Evolutionary conservation across 2,113 vertebrate genomes (phyloP).

Genomic region (Mus musculus): DNA sequence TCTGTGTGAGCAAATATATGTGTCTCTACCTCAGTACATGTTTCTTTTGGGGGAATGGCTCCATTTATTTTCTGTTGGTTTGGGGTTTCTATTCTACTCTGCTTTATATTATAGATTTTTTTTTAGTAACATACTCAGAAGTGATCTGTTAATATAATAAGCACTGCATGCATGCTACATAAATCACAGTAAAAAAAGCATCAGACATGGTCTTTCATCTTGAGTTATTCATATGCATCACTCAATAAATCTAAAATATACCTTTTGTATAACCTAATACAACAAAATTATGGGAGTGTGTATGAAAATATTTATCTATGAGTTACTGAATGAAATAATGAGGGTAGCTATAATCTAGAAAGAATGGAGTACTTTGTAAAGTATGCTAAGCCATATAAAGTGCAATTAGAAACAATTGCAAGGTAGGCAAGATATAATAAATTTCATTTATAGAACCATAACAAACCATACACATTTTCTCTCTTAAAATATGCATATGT

Average conservation of each 20-base stretch:
- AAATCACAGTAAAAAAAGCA: background rate
- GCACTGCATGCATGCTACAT: too few species aligned
- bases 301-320: background rate
- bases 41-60: background rate
- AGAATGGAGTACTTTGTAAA: background rate
- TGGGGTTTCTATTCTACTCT: background rate
- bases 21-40: background rate
- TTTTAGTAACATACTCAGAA: background rate
- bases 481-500: too few species aligned
- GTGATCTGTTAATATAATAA: background rate
- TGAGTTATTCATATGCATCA: background rate
- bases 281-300: background rate
- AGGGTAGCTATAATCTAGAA: background rate
- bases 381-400: background rate
- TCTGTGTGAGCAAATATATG: background rate
- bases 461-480: background rate
- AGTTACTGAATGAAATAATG: background rate
- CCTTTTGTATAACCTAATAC: background rate
- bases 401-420: background rate
- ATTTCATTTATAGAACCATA: background rate
- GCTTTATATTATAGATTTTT: background rate
- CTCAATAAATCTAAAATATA: background rate
- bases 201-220: background rate
- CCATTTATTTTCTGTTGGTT: background rate
- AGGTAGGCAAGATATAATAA: background rate